Percentiles rank a stretch among this genome's conserved stretches.
These are phyloP conservation scores for Dysmachus trigonus DNA, from an alignment of 2,888 invertebrate genomes.

Conservation along the genomic window DNA sequence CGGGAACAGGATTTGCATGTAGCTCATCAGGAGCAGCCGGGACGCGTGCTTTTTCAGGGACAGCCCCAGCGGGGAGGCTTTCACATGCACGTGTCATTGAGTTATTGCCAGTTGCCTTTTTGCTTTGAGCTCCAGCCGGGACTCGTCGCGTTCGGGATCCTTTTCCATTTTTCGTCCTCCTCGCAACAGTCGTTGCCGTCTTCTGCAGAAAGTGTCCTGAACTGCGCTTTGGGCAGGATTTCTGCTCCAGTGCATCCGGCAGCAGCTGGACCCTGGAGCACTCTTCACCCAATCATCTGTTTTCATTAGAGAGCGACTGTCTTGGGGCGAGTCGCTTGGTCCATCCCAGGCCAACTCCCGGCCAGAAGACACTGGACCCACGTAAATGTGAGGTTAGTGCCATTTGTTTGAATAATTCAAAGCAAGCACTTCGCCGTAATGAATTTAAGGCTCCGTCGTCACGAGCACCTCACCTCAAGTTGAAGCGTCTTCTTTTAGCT, in stretches of 20 bases:
- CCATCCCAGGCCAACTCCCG: not conserved
- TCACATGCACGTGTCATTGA: conserved; percentile 2
- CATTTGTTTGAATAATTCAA: conserved; percentile 37
- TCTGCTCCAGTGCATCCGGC: not conserved
- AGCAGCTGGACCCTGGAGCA: not conserved
- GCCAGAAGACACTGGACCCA: conserved; percentile 1
- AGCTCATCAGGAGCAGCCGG: not conserved
- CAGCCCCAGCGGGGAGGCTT: not conserved
- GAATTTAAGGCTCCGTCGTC: not conserved
- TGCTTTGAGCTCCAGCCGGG: not conserved
- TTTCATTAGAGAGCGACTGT: conserved; percentile 9
- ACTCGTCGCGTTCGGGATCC: not conserved
- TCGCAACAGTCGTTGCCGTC: not conserved
- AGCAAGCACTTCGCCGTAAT: conserved; percentile 4
- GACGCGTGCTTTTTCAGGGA: not conserved
- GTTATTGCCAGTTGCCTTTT: not conserved
- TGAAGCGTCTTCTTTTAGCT: not conserved
- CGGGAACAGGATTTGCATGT: not conserved
- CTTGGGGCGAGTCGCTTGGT: not conserved
- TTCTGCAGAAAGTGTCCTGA: not conserved
- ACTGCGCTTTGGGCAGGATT: not conserved
- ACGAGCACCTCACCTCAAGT: not conserved
- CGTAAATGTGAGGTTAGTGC: conserved; percentile 20
- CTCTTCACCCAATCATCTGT: not conserved
- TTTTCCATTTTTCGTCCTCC: conserved; percentile 10